Evolutionary conservation across 2,888 invertebrate genomes (phyloP), one percentile per base, ranked within the genome.

Genomic region (Meandrusa payeni): DNA sequence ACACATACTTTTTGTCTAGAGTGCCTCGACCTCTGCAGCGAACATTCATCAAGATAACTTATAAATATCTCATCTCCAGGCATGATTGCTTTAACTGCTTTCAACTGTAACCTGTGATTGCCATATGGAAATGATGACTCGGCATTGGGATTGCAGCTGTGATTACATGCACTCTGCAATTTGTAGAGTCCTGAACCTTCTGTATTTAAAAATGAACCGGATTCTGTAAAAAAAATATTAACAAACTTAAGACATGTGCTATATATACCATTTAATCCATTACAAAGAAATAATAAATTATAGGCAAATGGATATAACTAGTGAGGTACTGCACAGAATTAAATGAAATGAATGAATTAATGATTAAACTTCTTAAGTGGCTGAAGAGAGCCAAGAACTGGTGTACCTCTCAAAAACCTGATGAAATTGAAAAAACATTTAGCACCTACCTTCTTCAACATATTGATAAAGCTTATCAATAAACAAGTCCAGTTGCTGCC

Each of bases 91-190:
- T 88, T 86, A 3, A 91, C 64, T 0, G 97, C 95, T 51, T 93
- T 91, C 41, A 96, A 67, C 5, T 92, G 93, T 43, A 96, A 77
- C 41, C 91, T 90, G 51, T 93, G 94, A 72, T 96, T 95, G 31
- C 95, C 95, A 60, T 94, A 91, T 0, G 94, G 93, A 70, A 97
- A 98, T 11, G 93, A 91, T 0, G 94, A 92, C 66, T 94, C 92
- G 0, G 97, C 96, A 73, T 97, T 98, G 0, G 98, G 97, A 0
- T 88, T 73, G 66, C 98, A 98, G 60, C 95, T 97, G 77, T 98
- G 98, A 81, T 98, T 98, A 54, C 94, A 93, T 27, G 94, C 90
- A 67, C 97, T 97, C 69, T 98, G 97, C n/a, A 95, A 67, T 12
- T 89, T 76, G 73, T 94, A 98, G 0, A 98, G 82, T 0, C 95